A percentile compares a stretch with the other conserved stretches of the same genome.
Evolutionary conservation across 2,113 vertebrate species (phyloP).

Genomic region (Phalacrocorax aristotelis): DNA sequence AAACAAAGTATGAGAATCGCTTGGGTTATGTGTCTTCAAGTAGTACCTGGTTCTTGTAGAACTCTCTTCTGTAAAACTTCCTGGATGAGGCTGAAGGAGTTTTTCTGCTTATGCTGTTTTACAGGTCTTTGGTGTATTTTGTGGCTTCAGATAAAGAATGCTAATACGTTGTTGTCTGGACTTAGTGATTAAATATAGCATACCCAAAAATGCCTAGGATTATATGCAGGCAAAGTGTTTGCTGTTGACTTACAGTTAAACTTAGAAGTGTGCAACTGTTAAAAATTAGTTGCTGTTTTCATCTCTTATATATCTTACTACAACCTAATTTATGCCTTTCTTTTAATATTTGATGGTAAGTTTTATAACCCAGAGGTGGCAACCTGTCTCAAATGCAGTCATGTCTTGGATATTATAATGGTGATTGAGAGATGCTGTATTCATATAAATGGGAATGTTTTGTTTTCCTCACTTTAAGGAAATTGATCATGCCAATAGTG

Average conservation of each 20-base stretch:
- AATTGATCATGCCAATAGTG: neutral
- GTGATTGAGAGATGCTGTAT: neutral
- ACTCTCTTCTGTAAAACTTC: neutral
- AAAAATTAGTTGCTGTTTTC: neutral
- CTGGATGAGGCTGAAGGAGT: neutral
- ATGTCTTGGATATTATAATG: accelerated
- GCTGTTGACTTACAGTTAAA: neutral
- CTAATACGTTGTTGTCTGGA: neutral
- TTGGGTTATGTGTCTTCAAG: neutral
- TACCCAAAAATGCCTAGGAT: neutral
- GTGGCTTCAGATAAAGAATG: neutral
- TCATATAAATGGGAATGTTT: neutral
- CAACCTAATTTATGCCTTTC: neutral
- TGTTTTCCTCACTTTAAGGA: neutral
- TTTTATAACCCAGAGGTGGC: neutral
- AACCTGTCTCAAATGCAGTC: neutral
- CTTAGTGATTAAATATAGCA: constrained; percentile 13
- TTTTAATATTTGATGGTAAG: neutral
- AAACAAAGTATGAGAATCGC: neutral
- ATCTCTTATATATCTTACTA: neutral
- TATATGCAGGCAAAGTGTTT: constrained; percentile 2
- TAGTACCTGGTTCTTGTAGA: neutral
- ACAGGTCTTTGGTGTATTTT: neutral
- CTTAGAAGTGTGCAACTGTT: neutral
- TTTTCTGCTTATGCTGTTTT: neutral